Conservation (phyloP, 2,113 vertebrate species). For the Catharus bicknelli region DNA sequence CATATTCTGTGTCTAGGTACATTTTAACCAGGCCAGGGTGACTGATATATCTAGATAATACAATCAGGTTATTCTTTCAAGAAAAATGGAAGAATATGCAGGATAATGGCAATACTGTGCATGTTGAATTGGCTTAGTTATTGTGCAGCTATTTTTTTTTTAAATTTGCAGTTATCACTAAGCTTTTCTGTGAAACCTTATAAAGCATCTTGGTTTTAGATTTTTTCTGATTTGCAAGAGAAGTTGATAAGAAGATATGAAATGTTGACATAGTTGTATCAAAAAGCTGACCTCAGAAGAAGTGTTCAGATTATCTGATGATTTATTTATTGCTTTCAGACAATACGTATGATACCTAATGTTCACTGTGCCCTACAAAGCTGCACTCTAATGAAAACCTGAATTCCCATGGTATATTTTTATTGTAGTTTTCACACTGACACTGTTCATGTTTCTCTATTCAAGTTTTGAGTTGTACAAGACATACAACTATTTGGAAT, state of each 20-base stretch:
- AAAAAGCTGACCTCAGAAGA: neutral
- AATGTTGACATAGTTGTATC: neutral
- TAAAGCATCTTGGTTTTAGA: neutral
- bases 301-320: neutral
- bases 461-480: neutral
- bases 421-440: neutral
- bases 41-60: neutral
- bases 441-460: neutral
- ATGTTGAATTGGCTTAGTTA: neutral
- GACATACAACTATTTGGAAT: neutral
- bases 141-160: neutral
- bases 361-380: neutral
- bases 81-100: neutral
- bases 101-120: neutral
- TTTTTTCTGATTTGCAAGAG: neutral
- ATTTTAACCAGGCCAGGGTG: neutral
- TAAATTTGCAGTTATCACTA: neutral
- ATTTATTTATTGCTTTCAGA: neutral
- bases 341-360: neutral
- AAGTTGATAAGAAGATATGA: neutral
- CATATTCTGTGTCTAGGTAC: neutral
- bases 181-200: neutral
- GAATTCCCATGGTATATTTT: fast-evolving
- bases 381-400: neutral
- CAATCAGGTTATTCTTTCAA: neutral